Conservation (phyloP, 1,140 invertebrate species). For the Tyrophagus putrescentiae region DNA sequence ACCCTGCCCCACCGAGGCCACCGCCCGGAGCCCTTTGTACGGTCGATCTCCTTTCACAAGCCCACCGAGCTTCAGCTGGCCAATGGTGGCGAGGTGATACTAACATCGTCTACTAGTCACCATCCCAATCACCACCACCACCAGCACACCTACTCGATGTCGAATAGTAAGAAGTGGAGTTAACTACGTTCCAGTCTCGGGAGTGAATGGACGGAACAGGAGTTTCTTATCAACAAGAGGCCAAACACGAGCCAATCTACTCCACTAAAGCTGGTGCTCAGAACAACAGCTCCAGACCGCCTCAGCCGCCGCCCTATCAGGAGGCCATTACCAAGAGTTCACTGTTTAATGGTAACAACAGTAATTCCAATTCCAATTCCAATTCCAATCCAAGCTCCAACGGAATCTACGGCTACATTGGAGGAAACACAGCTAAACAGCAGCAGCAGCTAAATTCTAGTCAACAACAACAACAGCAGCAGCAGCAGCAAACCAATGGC, state of each 20-base stretch:
- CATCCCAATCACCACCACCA: neutral
- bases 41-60: slow-evolving; percentile 7
- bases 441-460: too few relatives aligned
- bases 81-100: too few relatives aligned
- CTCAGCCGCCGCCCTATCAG: slow-evolving; percentile 27
- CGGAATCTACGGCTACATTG: too few relatives aligned
- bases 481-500: neutral
- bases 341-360: slow-evolving; percentile 8
- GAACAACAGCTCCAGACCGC: slow-evolving; percentile 25
- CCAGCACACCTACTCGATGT: neutral
- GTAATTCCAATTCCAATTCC: too few relatives aligned
- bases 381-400: too few relatives aligned
- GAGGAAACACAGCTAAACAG: too few relatives aligned
- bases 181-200: too few relatives aligned
- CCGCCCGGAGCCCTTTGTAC: neutral
- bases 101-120: neutral
- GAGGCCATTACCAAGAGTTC: slow-evolving; percentile 21
- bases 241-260: slow-evolving; percentile 4
- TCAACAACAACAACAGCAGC: neutral
- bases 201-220: neutral
- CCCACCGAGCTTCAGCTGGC: neutral
- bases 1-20: neutral
- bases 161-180: neutral
- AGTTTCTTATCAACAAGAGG: neutral
- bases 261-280: neutral